Evolutionary conservation across 1,140 invertebrate genomes (phyloP).

Genomic region (Drosophila aff.): DNA sequence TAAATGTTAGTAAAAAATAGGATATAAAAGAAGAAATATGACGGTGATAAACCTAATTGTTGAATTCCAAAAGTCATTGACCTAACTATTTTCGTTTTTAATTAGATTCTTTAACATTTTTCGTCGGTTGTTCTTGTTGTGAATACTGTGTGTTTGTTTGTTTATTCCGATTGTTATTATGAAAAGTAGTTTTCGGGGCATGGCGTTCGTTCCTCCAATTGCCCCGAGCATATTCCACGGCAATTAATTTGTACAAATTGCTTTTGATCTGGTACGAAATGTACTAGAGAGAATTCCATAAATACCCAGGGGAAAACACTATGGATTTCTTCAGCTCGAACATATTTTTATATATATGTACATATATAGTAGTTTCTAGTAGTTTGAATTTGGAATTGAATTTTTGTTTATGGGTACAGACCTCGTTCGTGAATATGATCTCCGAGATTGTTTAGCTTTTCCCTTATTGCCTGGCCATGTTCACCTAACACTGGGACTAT

Average conservation of each 20-base stretch:
- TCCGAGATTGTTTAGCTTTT: slow-evolving; percentile 12
- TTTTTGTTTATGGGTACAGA: slow-evolving; percentile 36
- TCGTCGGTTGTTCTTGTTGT: background rate
- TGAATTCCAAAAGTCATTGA: background rate
- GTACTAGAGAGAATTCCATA: slow-evolving; percentile 32
- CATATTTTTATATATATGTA: slow-evolving; percentile 5
- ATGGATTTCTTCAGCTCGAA: background rate
- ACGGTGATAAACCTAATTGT: background rate
- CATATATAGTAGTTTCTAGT: too few species aligned
- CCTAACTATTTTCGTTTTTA: background rate
- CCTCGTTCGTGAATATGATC: slow-evolving; percentile 42
- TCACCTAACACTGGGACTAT: slow-evolving; percentile 20
- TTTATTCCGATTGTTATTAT: slow-evolving; percentile 17
- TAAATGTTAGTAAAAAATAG: too few species aligned
- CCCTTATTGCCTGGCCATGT: slow-evolving; percentile 1
- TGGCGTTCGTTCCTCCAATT: slow-evolving; percentile 24
- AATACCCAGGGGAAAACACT: slow-evolving; percentile 11
- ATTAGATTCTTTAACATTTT: background rate
- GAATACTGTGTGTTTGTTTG: slow-evolving; percentile 11
- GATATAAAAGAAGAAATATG: background rate
- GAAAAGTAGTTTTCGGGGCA: slow-evolving; percentile 10
- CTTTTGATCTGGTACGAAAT: slow-evolving; percentile 42
- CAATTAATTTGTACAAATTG: slow-evolving; percentile 53
- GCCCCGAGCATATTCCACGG: slow-evolving; percentile 9
- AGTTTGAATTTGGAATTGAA: slow-evolving; percentile 11